These are phyloP conservation scores for Tamandua tetradactyla DNA, from an alignment of 2,797 vertebrate species.

Conservation along the genomic window DNA sequence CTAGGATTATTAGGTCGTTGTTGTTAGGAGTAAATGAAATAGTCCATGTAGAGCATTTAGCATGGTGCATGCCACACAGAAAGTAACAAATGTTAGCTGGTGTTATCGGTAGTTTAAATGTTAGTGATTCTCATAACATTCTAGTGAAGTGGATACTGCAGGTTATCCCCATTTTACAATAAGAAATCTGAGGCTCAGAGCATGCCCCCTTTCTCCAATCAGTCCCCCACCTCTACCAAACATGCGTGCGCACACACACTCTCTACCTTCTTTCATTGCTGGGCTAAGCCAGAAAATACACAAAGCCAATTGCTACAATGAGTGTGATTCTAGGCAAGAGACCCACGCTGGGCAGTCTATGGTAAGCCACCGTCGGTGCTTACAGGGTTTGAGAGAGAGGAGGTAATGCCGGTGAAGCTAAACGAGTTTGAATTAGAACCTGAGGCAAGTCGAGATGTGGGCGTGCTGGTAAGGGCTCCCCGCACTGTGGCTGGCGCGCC, in stretches of 20 bases:
- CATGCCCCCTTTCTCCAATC: background rate
- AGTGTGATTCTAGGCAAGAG: background rate
- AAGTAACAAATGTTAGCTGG: background rate
- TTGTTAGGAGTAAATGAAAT: background rate
- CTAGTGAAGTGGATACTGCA: background rate
- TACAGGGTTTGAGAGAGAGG: background rate
- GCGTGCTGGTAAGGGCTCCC: background rate
- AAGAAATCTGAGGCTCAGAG: background rate
- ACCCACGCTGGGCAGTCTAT: background rate
- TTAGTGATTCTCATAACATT: background rate
- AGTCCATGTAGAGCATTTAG: background rate
- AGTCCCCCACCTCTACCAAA: background rate
- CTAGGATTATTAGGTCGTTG: background rate
- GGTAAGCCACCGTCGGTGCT: background rate
- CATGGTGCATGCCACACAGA: background rate
- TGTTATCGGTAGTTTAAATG: background rate
- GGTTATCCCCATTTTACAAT: background rate
- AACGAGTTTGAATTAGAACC: background rate
- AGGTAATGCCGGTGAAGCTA: background rate
- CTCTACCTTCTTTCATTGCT: background rate
- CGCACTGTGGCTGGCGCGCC: background rate
- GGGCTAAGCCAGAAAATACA: background rate
- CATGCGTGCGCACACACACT: background rate
- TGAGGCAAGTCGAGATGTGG: background rate
- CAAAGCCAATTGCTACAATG: background rate